A percentile compares a stretch with the other conserved stretches of the same genome.
Evolutionary conservation across 2,113 vertebrate species (phyloP).

Genomic region (Oryzias woworae): DNA sequence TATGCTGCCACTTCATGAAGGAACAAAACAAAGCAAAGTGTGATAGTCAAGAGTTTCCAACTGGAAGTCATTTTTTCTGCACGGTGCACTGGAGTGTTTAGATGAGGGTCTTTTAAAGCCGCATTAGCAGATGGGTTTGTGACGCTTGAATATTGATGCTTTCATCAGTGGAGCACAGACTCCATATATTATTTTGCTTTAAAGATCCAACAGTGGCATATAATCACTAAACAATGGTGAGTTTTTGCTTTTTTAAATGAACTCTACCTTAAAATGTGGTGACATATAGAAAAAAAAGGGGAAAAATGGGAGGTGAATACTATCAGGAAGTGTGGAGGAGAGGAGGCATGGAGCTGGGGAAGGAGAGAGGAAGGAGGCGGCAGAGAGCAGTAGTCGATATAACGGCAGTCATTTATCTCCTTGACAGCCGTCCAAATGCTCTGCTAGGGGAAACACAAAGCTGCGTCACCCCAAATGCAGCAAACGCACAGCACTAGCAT

Average conservation of each 20-base stretch:
- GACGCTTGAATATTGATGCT: slow-evolving; percentile 35
- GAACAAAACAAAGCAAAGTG: slow-evolving; percentile 35
- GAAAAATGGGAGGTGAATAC: slow-evolving; percentile 36
- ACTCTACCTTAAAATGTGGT: slow-evolving; percentile 7
- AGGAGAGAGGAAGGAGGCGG: slow-evolving; percentile 44
- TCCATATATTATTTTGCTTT: slow-evolving; percentile 21
- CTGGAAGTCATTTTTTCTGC: slow-evolving; percentile 37
- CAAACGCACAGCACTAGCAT: slow-evolving; percentile 35
- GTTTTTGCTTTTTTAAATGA: slow-evolving; percentile 28
- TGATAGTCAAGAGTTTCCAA: slow-evolving; percentile 58
- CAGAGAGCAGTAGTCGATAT: slow-evolving; percentile 72
- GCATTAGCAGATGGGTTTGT: slow-evolving; percentile 14
- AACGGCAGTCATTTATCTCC: slow-evolving; percentile 79
- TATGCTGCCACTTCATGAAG: slow-evolving; percentile 60
- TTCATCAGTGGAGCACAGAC: slow-evolving; percentile 40
- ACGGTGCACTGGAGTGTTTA: slow-evolving; percentile 20
- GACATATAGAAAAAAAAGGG: slow-evolving; percentile 19
- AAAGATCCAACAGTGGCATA: slow-evolving; percentile 29
- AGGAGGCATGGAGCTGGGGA: slow-evolving; percentile 33
- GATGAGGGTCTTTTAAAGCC: slow-evolving; percentile 41
- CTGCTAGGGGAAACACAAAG: slow-evolving; percentile 69
- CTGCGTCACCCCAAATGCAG: slow-evolving; percentile 64
- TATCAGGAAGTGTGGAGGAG: slow-evolving; percentile 7
- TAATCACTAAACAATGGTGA: slow-evolving; percentile 18
- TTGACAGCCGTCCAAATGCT: slow-evolving; percentile 77